Evolutionary conservation across 1,140 invertebrate species (phyloP).

Genomic region (Eumaeus atala): DNA sequence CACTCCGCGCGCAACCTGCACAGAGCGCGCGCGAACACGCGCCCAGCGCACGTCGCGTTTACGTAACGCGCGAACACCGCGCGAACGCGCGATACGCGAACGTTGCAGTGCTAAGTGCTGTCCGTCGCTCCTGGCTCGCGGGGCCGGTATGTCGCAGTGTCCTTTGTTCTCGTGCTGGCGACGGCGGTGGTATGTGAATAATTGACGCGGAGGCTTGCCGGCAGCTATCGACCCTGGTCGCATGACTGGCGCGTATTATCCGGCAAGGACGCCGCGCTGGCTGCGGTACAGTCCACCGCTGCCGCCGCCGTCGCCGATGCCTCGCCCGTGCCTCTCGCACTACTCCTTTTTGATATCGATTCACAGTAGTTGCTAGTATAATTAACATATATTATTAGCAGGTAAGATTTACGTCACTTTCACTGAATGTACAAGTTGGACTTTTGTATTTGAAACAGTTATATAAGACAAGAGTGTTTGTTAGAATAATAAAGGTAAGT

Average conservation of each 20-base stretch:
- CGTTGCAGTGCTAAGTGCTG: conserved; percentile 5
- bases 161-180: conserved; percentile 53
- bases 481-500: neutral
- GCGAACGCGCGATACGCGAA: conserved; percentile 26
- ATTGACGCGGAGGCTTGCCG: conserved; percentile 63
- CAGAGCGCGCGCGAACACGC: conserved; percentile 48
- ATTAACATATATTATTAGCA: neutral
- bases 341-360: conserved; percentile 21
- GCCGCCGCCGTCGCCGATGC: conserved; percentile 32
- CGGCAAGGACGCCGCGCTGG: conserved; percentile 68
- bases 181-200: conserved; percentile 59
- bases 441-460: neutral
- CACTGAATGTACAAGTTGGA: neutral
- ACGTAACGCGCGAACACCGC: conserved; percentile 28
- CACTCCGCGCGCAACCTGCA: conserved; percentile 65
- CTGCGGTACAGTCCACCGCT: conserved; percentile 51
- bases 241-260: too few species aligned
- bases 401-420: neutral
- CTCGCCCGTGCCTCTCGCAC: conserved; percentile 31
- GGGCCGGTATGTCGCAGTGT: conserved; percentile 64
- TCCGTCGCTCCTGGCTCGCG: conserved; percentile 18
- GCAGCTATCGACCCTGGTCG: conserved; percentile 66
- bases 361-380: conserved; percentile 14
- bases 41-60: conserved; percentile 54
- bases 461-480: neutral